Evolutionary conservation across 2,797 vertebrate species (phyloP), one percentile per base, ranked within the genome.

Genomic region (Neomorphus geoffroyi): DNA sequence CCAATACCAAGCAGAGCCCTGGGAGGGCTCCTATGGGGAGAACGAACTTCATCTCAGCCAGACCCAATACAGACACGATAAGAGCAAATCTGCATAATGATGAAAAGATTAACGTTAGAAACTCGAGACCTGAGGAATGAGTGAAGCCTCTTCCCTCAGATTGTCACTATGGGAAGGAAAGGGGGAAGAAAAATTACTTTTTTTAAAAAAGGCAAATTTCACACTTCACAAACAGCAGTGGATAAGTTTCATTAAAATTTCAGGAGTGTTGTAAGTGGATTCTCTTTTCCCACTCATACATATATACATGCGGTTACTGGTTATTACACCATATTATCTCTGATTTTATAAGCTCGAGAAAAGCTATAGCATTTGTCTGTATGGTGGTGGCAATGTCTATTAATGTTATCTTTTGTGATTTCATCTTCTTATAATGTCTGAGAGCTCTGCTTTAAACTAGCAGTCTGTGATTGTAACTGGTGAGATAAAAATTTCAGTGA

Each of bases 361-460:
- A 89, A 88, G 89, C 46, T 84, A 19, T 10, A 79, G 46, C 18
- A n/a, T 93, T 86, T 94, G 70, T 82, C 72, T 96, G 86, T 48
- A 0, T 64, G 77, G 62, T 93, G 94, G 93, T 91, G 88, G 94
- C 75, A 87, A 67, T 45, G 86, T 78, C 94, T 87, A 86, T 96
- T 94, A 95, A 93, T 88, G 93, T 80, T 95, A 96, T 94, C 91
- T 95, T 90, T 72, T 56, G 69, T 92, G 95, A 96, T 97, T 97
- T 86, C 94, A 96, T 96, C 96, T 96, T 69, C 92, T 78, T 72
- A 51, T 94, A 87, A 86, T 41, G 88, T 87, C 93, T 96, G 85
- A 96, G 94, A 96, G 90, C 83, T 88, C 77, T 54, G 94, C 93
- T 92, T 82, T 92, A 94, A 92, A 83, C 71, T 12, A 92, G 85